These are phyloP conservation scores for Pongo abelii DNA, from an alignment of 2,113 vertebrate species.

Conservation along the genomic window DNA sequence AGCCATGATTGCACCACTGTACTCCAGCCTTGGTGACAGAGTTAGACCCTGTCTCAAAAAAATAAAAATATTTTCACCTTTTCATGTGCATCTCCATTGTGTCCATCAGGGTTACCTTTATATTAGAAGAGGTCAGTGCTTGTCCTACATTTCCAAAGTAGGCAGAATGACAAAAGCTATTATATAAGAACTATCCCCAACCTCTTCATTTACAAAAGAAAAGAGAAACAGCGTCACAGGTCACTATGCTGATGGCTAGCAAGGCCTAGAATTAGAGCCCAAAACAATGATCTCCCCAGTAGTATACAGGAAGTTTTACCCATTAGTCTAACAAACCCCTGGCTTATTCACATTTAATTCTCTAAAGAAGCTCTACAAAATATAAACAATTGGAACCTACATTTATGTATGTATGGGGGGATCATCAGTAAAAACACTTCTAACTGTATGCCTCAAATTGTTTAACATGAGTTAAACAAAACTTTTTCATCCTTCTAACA, in stretches of 20 bases:
- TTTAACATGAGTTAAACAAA: not conserved
- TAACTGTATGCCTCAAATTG: not conserved
- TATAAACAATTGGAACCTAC: not conserved
- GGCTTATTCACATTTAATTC: not conserved
- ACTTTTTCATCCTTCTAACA: not conserved
- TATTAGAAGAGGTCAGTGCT: not conserved
- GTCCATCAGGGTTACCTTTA: not conserved
- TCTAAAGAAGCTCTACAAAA: slow-evolving; percentile 37
- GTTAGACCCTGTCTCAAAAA: no score
- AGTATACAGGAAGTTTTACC: not conserved
- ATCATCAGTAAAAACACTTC: not conserved
- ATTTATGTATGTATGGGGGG: not conserved
- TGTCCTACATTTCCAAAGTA: not conserved
- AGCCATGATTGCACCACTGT: no score
- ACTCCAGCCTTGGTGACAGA: no score
- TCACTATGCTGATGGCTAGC: not conserved
- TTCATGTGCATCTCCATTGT: not conserved
- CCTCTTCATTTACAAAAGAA: not conserved
- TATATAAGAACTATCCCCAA: not conserved
- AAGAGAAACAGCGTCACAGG: not conserved
- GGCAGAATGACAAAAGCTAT: not conserved
- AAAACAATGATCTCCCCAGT: not conserved
- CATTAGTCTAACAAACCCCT: not conserved
- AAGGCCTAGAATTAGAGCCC: not conserved
- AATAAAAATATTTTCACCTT: not conserved